Evolutionary conservation across 2,797 vertebrate genomes (phyloP).

Genomic region (Thaleichthys pacificus): DNA sequence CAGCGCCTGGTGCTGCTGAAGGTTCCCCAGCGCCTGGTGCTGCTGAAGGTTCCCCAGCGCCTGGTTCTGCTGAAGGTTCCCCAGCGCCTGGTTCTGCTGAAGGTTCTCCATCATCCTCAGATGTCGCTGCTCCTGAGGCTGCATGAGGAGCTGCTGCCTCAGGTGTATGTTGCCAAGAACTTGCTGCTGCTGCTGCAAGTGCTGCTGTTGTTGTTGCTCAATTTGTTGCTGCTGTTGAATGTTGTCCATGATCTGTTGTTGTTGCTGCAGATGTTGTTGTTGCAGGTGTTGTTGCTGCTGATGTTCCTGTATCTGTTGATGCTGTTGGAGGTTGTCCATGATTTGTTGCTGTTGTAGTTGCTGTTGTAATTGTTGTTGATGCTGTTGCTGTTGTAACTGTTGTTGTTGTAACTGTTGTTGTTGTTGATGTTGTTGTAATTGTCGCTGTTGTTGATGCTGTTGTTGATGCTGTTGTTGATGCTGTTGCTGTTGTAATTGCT

Average conservation of each 20-base stretch:
- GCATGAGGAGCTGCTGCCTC: constrained; percentile 75
- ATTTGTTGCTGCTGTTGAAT: constrained; percentile 63
- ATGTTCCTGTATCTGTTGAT: constrained; percentile 42
- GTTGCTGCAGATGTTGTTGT: too few relatives aligned
- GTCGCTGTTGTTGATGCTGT: constrained; percentile 61
- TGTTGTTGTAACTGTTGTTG: constrained; percentile 74
- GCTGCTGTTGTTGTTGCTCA: too few relatives aligned
- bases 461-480: constrained; percentile 66
- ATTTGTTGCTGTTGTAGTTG: constrained; percentile 62
- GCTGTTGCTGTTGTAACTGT: constrained; percentile 51
- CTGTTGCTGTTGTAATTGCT: constrained; percentile 46
- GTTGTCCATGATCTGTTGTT: not conserved
- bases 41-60: constrained; percentile 69
- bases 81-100: constrained; percentile 67
- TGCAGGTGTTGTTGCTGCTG: constrained; percentile 25
- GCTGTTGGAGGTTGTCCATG: constrained; percentile 68
- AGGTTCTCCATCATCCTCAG: constrained; percentile 30
- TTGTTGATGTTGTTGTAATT: constrained; percentile 75
- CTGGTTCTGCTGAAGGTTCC: constrained; percentile 63
- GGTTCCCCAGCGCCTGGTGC: constrained; percentile 74
- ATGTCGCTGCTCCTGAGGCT: constrained; percentile 75
- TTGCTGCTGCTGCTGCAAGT: constrained; percentile 32
- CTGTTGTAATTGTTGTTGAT: constrained; percentile 78
- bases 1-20: constrained; percentile 76
- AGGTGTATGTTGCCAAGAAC: constrained; percentile 57